Evolutionary conservation across 2,113 vertebrate genomes (phyloP).

Genomic region (Sceloporus undulatus): DNA sequence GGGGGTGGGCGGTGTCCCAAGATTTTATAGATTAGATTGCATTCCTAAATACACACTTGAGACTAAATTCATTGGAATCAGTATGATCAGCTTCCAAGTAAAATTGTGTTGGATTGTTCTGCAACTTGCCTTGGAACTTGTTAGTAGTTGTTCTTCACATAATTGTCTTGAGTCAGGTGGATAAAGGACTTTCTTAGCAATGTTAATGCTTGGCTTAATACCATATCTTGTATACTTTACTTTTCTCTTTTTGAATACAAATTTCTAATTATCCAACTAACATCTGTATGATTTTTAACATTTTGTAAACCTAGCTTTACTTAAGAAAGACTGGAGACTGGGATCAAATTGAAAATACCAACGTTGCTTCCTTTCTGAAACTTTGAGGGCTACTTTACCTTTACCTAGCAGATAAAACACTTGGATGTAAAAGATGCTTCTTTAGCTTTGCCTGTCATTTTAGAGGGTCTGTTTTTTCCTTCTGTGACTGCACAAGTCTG

Average conservation of each 20-base stretch:
- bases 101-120: neutral
- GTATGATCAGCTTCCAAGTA: neutral
- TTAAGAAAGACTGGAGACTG: slow-evolving; percentile 52
- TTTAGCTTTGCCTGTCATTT: slow-evolving; percentile 5
- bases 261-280: slow-evolving; percentile 71
- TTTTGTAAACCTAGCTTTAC: slow-evolving; percentile 33
- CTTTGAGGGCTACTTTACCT: slow-evolving; percentile 23
- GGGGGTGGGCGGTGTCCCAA: slow-evolving; percentile 16
- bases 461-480: neutral
- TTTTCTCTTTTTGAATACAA: slow-evolving; percentile 60
- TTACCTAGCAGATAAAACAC: slow-evolving; percentile 41
- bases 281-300: slow-evolving; percentile 60
- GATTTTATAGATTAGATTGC: slow-evolving; percentile 33
- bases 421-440: slow-evolving; percentile 22
- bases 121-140: slow-evolving; percentile 46
- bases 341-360: slow-evolving; percentile 29
- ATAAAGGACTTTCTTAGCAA: slow-evolving; percentile 64
- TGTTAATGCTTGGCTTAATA: slow-evolving; percentile 59
- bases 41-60: neutral
- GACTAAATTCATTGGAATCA: neutral
- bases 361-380: neutral
- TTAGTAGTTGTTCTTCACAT: slow-evolving; percentile 66
- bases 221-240: slow-evolving; percentile 58
- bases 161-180: slow-evolving; percentile 68
- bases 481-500: slow-evolving; percentile 31